phyloP scores from a whole-genome alignment of 2,797 vertebrate species.

The Microctenopoma steveboyesi region DNA sequence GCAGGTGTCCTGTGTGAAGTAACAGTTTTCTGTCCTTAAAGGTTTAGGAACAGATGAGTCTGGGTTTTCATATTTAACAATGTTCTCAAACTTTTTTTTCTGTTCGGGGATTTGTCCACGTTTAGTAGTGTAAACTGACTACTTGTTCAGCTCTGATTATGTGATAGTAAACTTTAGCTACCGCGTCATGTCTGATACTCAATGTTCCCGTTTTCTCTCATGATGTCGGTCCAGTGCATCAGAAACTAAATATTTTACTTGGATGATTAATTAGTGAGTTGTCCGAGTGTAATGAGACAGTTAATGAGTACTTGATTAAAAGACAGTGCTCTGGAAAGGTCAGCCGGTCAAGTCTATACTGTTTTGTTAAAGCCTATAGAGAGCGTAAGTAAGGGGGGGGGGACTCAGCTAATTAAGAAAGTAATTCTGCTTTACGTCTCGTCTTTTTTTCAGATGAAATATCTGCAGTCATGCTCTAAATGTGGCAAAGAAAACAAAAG shows the following conservation, averaged over 20 bases:
- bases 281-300: slow-evolving; percentile 15
- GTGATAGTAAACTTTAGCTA: background rate
- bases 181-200: background rate
- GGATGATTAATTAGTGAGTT: slow-evolving; percentile 26
- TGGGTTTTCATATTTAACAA: too few species aligned
- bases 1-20: background rate
- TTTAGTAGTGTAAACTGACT: too few species aligned
- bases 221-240: slow-evolving; percentile 6
- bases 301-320: slow-evolving; percentile 30
- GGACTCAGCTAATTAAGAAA: slow-evolving; percentile 29
- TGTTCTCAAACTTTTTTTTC: too few species aligned
- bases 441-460: slow-evolving; percentile 1
- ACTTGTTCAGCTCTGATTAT: background rate
- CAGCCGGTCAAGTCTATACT: slow-evolving; percentile 10
- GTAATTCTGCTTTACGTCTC: background rate
- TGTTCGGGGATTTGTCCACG: too few species aligned
- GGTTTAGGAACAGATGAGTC: background rate
- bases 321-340: slow-evolving; percentile 33
- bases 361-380: slow-evolving; percentile 14
- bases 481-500: background rate
- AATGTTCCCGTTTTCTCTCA: background rate
- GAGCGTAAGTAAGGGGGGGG: slow-evolving; percentile 5
- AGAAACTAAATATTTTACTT: slow-evolving; percentile 24
- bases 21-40: too few species aligned
- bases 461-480: background rate